Conservation (phyloP, 2,888 invertebrate species). For the Leptopilina myrica region DNA sequence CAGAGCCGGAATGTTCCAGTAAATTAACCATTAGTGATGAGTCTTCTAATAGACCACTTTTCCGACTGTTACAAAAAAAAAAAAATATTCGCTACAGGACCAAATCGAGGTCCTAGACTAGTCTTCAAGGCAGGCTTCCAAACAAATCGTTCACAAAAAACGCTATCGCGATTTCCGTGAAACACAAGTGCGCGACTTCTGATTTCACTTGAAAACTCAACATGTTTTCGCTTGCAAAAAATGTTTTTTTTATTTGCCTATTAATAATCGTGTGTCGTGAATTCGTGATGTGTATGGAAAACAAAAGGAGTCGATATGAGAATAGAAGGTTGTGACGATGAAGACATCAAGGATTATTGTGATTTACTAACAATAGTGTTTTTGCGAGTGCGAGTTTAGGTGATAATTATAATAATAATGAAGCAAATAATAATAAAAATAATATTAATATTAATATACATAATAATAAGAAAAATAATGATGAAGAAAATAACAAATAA, state of each 20-base stretch:
- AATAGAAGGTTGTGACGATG: background rate
- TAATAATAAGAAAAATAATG: background rate
- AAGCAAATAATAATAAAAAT: no score
- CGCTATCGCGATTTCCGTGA: background rate
- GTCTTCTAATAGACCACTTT: slow-evolving; percentile 53
- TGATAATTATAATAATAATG: background rate
- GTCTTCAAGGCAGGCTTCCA: slow-evolving; percentile 75
- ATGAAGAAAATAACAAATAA: no score
- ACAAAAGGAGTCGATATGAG: background rate
- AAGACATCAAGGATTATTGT: slow-evolving; percentile 27
- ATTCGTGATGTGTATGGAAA: slow-evolving; percentile 15
- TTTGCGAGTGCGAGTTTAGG: slow-evolving; percentile 9
- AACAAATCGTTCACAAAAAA: slow-evolving; percentile 47
- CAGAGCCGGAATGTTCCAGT: slow-evolving; percentile 85
- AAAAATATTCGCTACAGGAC: slow-evolving; percentile 47
- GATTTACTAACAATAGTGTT: slow-evolving; percentile 37
- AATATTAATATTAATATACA: background rate
- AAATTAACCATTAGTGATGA: slow-evolving; percentile 49
- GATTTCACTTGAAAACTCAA: no score
- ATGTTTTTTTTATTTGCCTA: slow-evolving; percentile 6
- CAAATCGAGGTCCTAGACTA: slow-evolving; percentile 58
- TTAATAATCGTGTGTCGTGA: slow-evolving; percentile 7
- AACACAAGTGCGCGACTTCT: slow-evolving; percentile 13
- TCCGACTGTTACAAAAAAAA: slow-evolving; percentile 52
- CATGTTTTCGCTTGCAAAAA: no score